These are phyloP conservation scores for Euura lappo DNA, from an alignment of 1,140 invertebrate species.

Conservation along the genomic window DNA sequence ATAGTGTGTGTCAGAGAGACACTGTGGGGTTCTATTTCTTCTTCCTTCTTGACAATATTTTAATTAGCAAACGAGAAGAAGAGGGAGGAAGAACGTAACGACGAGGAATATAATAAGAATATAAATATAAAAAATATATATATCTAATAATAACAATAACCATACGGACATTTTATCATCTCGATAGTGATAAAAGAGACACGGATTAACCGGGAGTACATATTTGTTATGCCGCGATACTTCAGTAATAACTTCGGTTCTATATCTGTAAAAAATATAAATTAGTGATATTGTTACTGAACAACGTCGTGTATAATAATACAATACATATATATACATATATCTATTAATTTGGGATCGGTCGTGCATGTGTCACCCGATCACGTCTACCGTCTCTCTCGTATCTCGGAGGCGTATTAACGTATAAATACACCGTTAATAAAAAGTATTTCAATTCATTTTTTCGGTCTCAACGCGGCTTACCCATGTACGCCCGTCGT, in stretches of 20 bases:
- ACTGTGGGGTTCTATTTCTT: conserved; percentile 31
- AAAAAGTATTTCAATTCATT: neutral
- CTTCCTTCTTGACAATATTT: conserved; percentile 43
- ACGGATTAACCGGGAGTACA: too few species aligned
- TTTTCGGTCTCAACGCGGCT: neutral
- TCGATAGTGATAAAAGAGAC: conserved; percentile 35
- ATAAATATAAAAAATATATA: too few species aligned
- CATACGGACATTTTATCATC: conserved; percentile 13
- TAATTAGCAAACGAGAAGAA: conserved; percentile 30
- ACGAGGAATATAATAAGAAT: too few species aligned
- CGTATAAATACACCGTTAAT: conserved; percentile 12
- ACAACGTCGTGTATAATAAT: conserved; percentile 20
- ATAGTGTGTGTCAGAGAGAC: conserved; percentile 47
- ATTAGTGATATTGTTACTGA: conserved; percentile 13
- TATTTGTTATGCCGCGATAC: conserved; percentile 39
- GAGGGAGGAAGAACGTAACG: too few species aligned
- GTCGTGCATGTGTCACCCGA: conserved; percentile 42
- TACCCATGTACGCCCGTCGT: neutral
- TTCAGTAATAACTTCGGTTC: conserved; percentile 16
- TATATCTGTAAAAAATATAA: too few species aligned
- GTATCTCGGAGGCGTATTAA: neutral
- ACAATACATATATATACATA: conserved; percentile 33
- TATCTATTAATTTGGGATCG: conserved; percentile 28
- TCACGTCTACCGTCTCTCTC: too few species aligned
- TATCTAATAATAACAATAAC: too few species aligned